Evolutionary conservation across 2,888 invertebrate genomes (phyloP), one percentile per base, ranked within the genome.

Genomic region (Atherix ibis): DNA sequence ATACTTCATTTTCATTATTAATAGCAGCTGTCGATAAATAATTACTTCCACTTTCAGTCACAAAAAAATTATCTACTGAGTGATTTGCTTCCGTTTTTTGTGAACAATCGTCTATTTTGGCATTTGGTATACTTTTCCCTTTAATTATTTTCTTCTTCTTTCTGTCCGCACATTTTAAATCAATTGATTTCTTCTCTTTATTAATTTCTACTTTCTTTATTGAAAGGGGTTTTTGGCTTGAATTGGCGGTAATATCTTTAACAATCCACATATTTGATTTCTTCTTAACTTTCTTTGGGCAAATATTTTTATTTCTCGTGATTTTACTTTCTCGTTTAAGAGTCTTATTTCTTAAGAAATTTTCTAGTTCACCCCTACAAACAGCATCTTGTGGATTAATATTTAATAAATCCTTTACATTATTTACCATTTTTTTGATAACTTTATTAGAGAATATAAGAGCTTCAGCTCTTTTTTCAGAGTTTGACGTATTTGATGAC

Each of bases 31-130:
- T 51, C 2, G 60, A 55, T 8, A 54, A 16, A 43, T 60, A 60
- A 32, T 52, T 53, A 18, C 56, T 52, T 0, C 60, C 60, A 2
- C 48, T 46, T 25, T 49, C 47, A 1, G 59, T 59, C 10, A 59
- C 49, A 33, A 60, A 60, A 39, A 60, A 60, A 1, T 56, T 50
- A 47, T 60, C 59, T 2, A 49, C 35, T 34, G 4, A 35, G 13
- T 9, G 38, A 28, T 14, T 27, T 32, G 8, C 4, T 15, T 22
- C 15, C 3, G 8, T 16, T 14, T 28, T 18, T 28, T 27, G n/a
- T 30, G 39, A 1, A 53, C 46, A 34, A 46, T 45, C 1, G 45
- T 47, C 10, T 46, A 42, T 18, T 34, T 37, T 30, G 15, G 18
- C 32, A 39, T 18, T n/a, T n/a, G n/a, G n/a, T n/a, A n/a, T n/a